Base-by-base conservation (phyloP, 2,888 invertebrate genomes). In the Lepeophtheirus nordmannii region DNA sequence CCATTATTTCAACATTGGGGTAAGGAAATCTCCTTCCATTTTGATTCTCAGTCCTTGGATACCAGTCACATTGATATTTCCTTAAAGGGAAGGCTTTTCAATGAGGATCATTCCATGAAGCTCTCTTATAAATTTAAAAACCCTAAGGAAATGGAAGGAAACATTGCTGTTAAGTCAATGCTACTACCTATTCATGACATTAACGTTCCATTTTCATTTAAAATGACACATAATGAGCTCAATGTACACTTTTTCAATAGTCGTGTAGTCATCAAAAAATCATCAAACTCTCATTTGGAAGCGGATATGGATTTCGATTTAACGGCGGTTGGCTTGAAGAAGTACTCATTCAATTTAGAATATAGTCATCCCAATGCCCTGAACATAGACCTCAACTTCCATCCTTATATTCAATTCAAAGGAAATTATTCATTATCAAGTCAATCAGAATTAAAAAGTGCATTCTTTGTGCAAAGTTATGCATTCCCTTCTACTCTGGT, bases 1-100 rank as follows among this genome's bases (percentile, higher is more conserved):
- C 53, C 53, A 46, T 46, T 46, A 17, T 46, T 46, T 46, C n/a
- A 46, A 14, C 53, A 46, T 46, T 46, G 53, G 53, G 53, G 53
- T 17, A 46, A 46, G 17, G 53, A 46, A 46, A 46, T 46, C 8
- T 14, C 53, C 5, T 46, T 46, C 53, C 53, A 46, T 14, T 17
- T 46, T 46, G 53, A 46, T n/a, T n/a, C n/a, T 17, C 53, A 5
- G 2, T 46, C 53, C 17, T 8, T 46, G 17, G 17, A 46, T n/a
- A 17, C 53, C 8, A 46, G 53, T 46, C 53, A 46, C 17, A 17
- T 46, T 46, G 53, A 46, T 17, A 46, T 46, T n/a, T 46, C 53
- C 53, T n/a, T 46, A 5, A 17, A 46, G 8, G 53, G n/a, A n/a
- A 46, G 17, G 53, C n/a, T 46, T 46, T 46, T 46, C 53, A 46